Evolutionary conservation across 2,113 vertebrate genomes (phyloP), one percentile per base, ranked within the genome.

Genomic region (Phylloscopus trochiloides): DNA sequence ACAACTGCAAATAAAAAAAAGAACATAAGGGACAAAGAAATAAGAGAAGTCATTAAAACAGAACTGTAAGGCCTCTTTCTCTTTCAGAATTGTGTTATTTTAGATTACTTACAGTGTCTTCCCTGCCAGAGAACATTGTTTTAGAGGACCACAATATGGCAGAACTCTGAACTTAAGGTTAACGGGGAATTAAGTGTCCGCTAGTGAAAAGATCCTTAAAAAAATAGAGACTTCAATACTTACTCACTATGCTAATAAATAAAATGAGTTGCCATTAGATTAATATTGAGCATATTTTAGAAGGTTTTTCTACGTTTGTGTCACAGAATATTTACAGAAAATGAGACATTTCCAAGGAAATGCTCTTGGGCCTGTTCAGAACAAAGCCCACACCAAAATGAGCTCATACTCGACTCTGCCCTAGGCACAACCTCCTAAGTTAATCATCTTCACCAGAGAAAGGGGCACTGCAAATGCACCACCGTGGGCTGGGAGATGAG

Each of bases 81-180:
- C 42, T 78, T 72, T 75, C 26, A 36, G 32, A 85, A 20, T 2
- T 31, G 9, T 54, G 21, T 47, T 88, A 68, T 76, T 90, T 85
- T 79, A 94, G 24, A 32, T 38, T 21, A 57, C 14, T 67, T 52
- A 57, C 1, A 3, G 36, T 51, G 16, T 34, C 38, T 54, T 88
- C 11, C 32, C 8, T 2, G 1, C 31, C 3, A n/a, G 29, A 3
- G 4, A 47, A 34, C 10, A n/a, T 2, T 20, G n/a, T 52, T 86
- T 66, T 62, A 88, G 29, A 54, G 19, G 24, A 77, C 18, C 55
- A 73, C 24, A 34, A 58, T 7, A 51, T 2, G 12, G 10, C 15
- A 42, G 13, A 80, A 68, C 15, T 34, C 36, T 52, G 54, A 92
- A 29, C 13, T 42, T 36, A 50, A 76, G 24, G 20, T 38, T 57